Evolutionary conservation across 2,797 vertebrate species (phyloP), one percentile per base, ranked within the genome.

Genomic region (Serranus cabrilla): DNA sequence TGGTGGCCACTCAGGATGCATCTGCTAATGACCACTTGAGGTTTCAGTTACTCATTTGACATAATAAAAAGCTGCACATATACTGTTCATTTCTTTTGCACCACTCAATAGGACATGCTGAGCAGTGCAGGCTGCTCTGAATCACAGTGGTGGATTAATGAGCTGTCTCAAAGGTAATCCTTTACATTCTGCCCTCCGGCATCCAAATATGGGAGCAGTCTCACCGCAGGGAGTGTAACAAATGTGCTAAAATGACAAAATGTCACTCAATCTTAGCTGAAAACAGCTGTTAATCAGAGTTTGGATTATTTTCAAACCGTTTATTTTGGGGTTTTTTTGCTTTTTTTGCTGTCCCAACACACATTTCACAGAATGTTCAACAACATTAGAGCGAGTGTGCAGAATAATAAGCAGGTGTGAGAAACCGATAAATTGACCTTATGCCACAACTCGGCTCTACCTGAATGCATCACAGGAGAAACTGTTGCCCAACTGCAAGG

Each of bases 131-230:
- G 46, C 25, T 69, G 17, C 40, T 69, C 14, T 49, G 6, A 23
- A n/a, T 52, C 42, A 42, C n/a, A n/a, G 37, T 7, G 17, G 9
- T 8, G 31, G 20, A 63, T 65, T 65, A 76, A 78, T 71, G 63
- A 79, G 74, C 42, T 50, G 40, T 75, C 57, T 80, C 58, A 46
- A 16, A 55, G 6, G 37, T 74, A 74, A 72, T 76, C 43, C 21
- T 68, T 49, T 21, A 45, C 31, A 71, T 62, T 40, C 5, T 59
- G 13, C 23, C 0, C 20, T n/a, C 20, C 31, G 6, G 5, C 11
- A 37, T 25, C 37, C 60, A 10, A 45, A 52, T 72, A 34, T 31
- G n/a, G 55, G 42, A 13, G 5, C 40, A 14, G 21, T 34, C 20
- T 58, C 14, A 8, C 39, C 5, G 3, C 47, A 27, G 51, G 40